phyloP scores from a whole-genome alignment of 2,113 vertebrate species.

The Oncorhynchus kisutch region DNA sequence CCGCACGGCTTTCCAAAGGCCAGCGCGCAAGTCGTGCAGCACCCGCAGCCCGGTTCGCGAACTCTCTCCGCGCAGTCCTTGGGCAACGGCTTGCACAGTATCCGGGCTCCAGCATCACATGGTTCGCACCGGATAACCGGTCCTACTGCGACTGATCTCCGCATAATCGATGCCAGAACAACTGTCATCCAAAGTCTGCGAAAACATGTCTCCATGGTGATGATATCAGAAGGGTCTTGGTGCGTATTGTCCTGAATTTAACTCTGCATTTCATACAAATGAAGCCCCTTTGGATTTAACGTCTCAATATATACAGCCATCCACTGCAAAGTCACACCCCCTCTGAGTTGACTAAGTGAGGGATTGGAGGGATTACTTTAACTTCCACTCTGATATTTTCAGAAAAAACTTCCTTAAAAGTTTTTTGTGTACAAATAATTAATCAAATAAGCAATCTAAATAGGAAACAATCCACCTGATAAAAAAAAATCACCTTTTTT shows the following conservation, averaged over 20 bases:
- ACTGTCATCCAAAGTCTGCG: slow-evolving; percentile 73
- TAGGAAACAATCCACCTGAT: neutral
- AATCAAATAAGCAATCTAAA: too few relatives aligned
- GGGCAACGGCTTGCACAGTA: slow-evolving; percentile 80
- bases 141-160: slow-evolving; percentile 70
- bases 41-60: slow-evolving; percentile 90
- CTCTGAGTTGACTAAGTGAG: slow-evolving; percentile 64
- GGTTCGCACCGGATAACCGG: slow-evolving; percentile 87
- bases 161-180: slow-evolving; percentile 61
- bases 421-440: too few relatives aligned
- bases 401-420: neutral
- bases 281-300: slow-evolving; percentile 50
- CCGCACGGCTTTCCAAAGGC: slow-evolving; percentile 80
- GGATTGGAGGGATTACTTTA: slow-evolving; percentile 43
- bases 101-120: slow-evolving; percentile 79
- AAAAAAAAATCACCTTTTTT: too few relatives aligned
- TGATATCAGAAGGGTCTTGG: slow-evolving; percentile 7
- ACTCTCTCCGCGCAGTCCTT: slow-evolving; percentile 81
- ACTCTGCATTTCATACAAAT: slow-evolving; percentile 59
- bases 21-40: slow-evolving; percentile 89
- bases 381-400: slow-evolving; percentile 11
- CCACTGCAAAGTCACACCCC: slow-evolving; percentile 82
- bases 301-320: slow-evolving; percentile 81
- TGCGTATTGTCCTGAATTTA: slow-evolving; percentile 25
- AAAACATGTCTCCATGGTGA: slow-evolving; percentile 75